Evolutionary conservation across 2,888 invertebrate species (phyloP), one percentile per base, ranked within the genome.

Genomic region (Xestia ashworthii): DNA sequence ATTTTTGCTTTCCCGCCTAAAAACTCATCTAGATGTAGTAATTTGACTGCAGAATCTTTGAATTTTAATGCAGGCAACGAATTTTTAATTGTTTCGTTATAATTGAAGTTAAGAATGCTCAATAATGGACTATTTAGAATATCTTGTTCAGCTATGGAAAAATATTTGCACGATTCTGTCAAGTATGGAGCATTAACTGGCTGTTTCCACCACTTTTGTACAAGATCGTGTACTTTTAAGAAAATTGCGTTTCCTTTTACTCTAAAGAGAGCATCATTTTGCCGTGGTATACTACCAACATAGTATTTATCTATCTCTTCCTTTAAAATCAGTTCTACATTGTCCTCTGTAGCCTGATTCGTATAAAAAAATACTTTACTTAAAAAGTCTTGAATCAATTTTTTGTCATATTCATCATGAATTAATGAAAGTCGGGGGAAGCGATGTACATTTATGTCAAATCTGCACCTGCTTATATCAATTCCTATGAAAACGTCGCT

Each of bases 121-220:
- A 86, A 48, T 50, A 86, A 41, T 4, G 86, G 71, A 62, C 78
- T 86, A n/a, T 74, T 74, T 11, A 79, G n/a, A 14, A 86, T 55
- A 6, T 78, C 75, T 22, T 73, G 53, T 74, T 78, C 71, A 25
- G 82, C 80, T 69, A 84, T 32, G 1, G 65, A 8, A 44, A 84
- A 88, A 58, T 79, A 84, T 60, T 76, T 60, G 58, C 86, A 87
- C 16, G 70, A 55, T 44, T 88, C 67, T 38, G 81, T 84, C 14
- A 87, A 79, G 80, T 87, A 88, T 3, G 78, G 68, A 38, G 80
- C 82, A 3, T 66, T 65, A 9, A 32, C 32, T 8, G 72, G 72
- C 5, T 72, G 25, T 73, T 88, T 83, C 85, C 89, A 88, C 89
- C 89, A 89, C 11, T 88, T 87, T 71, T 87, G 89, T 53, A 89